These are phyloP conservation scores for Pentalonia nigronervosa DNA, from an alignment of 1,140 invertebrate genomes.

Conservation along the genomic window DNA sequence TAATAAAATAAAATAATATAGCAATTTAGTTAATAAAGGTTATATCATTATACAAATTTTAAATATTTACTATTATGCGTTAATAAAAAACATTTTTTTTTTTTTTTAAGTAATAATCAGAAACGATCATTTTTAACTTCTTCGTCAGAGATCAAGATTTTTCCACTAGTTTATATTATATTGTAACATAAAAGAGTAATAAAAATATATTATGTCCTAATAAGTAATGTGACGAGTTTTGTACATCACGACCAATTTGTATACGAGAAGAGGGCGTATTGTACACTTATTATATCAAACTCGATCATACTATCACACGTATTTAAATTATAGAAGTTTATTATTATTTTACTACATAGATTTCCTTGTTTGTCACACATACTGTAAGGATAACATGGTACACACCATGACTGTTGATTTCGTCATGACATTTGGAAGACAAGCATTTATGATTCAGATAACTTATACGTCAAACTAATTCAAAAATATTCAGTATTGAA, in stretches of 20 bases:
- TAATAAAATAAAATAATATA: neutral
- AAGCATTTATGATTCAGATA: neutral
- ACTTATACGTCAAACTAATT: neutral
- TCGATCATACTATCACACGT: neutral
- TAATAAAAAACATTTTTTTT: neutral
- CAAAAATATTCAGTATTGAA: neutral
- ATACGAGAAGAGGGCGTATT: neutral
- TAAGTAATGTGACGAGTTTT: neutral
- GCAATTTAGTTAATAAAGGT: neutral
- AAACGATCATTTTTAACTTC: neutral
- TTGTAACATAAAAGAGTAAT: constrained; percentile 7
- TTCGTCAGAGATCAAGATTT: neutral
- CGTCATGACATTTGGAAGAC: neutral
- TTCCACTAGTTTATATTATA: neutral
- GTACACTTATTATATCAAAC: neutral
- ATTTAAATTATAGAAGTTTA: neutral
- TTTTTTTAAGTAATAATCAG: neutral
- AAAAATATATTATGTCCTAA: neutral
- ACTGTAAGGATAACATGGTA: neutral
- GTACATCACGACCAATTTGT: neutral
- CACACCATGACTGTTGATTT: neutral
- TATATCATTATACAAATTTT: neutral
- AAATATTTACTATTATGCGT: too few species aligned
- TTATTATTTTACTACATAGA: neutral
- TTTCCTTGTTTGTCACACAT: neutral